Evolutionary conservation across 2,888 invertebrate genomes (phyloP).

Genomic region (Ariolimax columbianus): DNA sequence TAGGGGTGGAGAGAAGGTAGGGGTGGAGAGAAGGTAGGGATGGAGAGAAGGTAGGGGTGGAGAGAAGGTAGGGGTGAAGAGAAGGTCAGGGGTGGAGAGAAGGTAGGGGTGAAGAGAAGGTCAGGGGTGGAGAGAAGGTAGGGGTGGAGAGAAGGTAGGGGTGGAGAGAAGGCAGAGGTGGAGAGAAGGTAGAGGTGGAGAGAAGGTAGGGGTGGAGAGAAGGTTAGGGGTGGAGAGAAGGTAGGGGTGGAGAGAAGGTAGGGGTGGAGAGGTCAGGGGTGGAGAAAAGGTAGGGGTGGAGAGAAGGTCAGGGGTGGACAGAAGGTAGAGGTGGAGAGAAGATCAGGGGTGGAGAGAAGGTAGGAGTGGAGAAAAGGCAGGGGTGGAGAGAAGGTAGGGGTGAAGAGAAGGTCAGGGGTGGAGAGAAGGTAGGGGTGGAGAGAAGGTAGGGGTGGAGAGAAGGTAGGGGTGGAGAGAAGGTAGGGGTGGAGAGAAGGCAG

Average conservation of each 20-base stretch:
- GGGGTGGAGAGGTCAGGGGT: background rate
- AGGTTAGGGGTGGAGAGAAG: background rate
- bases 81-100: background rate
- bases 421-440: background rate
- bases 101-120: background rate
- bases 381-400: background rate
- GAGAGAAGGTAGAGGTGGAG: no score
- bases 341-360: background rate
- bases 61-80: no score
- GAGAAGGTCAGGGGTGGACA: background rate
- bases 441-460: background rate
- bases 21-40: no score
- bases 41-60: no score
- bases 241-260: background rate
- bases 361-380: background rate
- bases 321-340: background rate
- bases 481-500: background rate
- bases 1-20: no score
- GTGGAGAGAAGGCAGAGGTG: background rate
- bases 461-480: background rate
- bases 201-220: background rate
- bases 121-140: background rate
- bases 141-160: background rate
- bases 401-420: background rate
- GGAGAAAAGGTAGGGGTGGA: background rate